These are phyloP conservation scores for Scopus umbretta DNA, from an alignment of 2,113 vertebrate species.

Conservation along the genomic window DNA sequence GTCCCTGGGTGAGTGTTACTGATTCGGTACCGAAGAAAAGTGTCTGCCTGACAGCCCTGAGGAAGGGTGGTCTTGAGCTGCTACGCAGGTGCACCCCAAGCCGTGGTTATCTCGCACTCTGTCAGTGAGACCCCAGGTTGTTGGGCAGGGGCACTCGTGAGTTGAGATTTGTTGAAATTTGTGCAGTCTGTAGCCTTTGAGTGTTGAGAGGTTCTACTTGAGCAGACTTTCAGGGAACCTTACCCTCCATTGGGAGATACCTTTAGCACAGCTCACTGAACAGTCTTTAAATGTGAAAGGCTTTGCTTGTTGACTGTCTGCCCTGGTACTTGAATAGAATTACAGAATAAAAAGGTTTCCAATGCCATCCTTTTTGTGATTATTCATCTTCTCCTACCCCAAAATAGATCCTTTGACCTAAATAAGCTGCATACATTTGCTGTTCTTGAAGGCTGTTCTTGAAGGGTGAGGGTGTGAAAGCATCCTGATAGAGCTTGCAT, in stretches of 20 bases:
- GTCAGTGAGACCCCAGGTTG: not conserved
- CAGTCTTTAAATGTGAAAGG: not conserved
- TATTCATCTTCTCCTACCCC: not conserved
- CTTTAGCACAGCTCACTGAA: not conserved
- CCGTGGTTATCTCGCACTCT: not conserved
- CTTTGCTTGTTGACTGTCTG: not conserved
- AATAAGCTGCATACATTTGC: not conserved
- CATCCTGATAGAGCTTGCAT: not conserved
- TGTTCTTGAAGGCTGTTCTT: not conserved
- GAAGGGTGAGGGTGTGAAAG: not conserved
- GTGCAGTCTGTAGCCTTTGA: not conserved
- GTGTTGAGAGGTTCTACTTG: not conserved
- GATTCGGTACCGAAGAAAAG: not conserved
- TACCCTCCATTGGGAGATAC: not conserved
- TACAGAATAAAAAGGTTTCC: not conserved
- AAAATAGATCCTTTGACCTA: conserved; percentile 25
- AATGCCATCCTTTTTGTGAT: not conserved
- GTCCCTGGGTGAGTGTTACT: not conserved
- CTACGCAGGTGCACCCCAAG: not conserved
- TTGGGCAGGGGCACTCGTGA: not conserved
- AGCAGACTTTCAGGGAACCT: not conserved
- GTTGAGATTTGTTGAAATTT: not conserved
- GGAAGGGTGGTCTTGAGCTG: not conserved
- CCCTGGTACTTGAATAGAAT: not conserved
- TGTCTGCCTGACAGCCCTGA: not conserved